These are phyloP conservation scores for Lonchura striata DNA, from an alignment of 2,113 vertebrate species.

Conservation along the genomic window DNA sequence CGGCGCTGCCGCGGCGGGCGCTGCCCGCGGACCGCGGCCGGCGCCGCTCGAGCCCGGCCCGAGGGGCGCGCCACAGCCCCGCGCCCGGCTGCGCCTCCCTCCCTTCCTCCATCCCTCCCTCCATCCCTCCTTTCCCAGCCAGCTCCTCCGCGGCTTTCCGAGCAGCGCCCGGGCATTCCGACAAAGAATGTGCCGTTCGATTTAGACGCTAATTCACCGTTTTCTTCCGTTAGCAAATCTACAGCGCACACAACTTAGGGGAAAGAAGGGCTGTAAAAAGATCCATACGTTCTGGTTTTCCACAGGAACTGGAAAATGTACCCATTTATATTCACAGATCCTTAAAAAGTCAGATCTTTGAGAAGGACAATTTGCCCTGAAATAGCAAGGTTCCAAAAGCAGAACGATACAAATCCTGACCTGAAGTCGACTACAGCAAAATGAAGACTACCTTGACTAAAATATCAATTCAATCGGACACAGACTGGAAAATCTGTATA, in stretches of 20 bases:
- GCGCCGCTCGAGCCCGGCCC: not conserved
- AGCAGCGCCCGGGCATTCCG: not conserved
- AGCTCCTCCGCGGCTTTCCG: not conserved
- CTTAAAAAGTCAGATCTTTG: not conserved
- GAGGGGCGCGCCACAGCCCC: not conserved
- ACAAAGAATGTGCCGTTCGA: not conserved
- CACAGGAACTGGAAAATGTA: not conserved
- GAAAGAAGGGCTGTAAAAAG: not conserved
- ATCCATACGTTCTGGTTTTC: not conserved
- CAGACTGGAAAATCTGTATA: slow-evolving; percentile 13
- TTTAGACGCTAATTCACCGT: not conserved
- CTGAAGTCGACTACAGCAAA: slow-evolving; percentile 21
- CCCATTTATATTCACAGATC: not conserved
- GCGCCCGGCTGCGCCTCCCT: not conserved
- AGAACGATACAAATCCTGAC: not conserved
- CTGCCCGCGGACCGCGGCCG: not conserved
- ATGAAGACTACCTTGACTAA: slow-evolving; percentile 20
- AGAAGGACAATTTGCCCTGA: not conserved
- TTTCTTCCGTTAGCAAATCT: not conserved
- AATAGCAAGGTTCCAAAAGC: not conserved
- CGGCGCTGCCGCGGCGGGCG: not conserved
- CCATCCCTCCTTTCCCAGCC: not conserved
- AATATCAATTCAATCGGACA: slow-evolving; percentile 23
- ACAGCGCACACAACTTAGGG: not conserved
- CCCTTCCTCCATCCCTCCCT: not conserved